Base-by-base conservation (phyloP, 1,140 invertebrate genomes). In the Oncopodura yosiiana region DNA sequence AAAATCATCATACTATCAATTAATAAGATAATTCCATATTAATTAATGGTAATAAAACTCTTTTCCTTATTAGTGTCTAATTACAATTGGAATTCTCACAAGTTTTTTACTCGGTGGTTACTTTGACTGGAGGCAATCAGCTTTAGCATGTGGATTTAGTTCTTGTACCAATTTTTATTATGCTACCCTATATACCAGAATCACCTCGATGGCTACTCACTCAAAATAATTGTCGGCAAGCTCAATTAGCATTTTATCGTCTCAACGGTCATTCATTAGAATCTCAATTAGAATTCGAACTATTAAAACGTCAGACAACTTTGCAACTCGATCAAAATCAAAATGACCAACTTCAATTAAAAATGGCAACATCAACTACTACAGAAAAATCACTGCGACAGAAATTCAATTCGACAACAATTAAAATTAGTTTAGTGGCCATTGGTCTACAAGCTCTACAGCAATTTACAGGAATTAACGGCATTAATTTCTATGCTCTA, bases 391-490 rank as follows among this genome's bases (percentile, higher is more conserved):
- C 30, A 24, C 27, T 32, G 5, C 8, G 21, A 14, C 8, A 30
- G n/a, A 8, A 41, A 18, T 41, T 16, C 24, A 23, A 24, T 39
- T 43, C 24, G 24, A 45, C 34, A 32, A 34, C 37, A 3, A 18
- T 45, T 8, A 60, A 60, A 43, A 16, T 46, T 5, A 23, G 41
- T 3, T 30, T 58, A 9, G 57, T 62, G 12, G 56, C 50, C 6
- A 18, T 62, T 1, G 43, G 38, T 18, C 41, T 62, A 0, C 55
- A 54, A 42, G 26, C 39, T 14, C 53, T 59, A 27, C 61, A 62
- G 27, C 60, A 62, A 44, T 42, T 56, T 8, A 56, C 46, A 18
- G 61, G 61, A n/a, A 58, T 62, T 27, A 55, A 54, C 16, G 52
- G 46, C 3, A 41, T 62, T 9, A 62, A 58, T 37, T 62, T 59